Evolutionary conservation across 2,888 invertebrate genomes (phyloP).

Genomic region (Osedax fenrisi): DNA sequence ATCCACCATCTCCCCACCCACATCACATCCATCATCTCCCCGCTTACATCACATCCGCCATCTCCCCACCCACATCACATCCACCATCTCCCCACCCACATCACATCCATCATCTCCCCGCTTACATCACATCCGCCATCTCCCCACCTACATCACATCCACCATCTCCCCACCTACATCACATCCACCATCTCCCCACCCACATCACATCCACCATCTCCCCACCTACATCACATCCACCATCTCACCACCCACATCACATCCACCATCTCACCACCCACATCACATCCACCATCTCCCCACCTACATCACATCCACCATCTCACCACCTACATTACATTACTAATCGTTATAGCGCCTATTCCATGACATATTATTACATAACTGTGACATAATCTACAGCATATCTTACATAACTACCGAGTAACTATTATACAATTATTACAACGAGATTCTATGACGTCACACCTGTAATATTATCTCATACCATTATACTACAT

Average conservation of each 20-base stretch:
- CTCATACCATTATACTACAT: too few species aligned
- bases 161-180: neutral
- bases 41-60: neutral
- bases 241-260: neutral
- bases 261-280: neutral
- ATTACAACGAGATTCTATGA: too few species aligned
- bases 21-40: neutral
- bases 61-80: neutral
- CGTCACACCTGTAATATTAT: too few species aligned
- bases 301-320: neutral
- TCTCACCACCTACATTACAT: neutral
- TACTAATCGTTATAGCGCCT: too few species aligned
- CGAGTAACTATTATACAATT: too few species aligned
- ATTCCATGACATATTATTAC: too few species aligned
- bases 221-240: neutral
- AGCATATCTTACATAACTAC: too few species aligned
- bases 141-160: neutral
- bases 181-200: neutral
- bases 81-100: neutral
- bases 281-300: neutral
- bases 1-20: neutral
- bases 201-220: neutral
- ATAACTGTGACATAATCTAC: too few species aligned
- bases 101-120: neutral
- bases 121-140: neutral